Base-by-base conservation (phyloP, 2,888 invertebrate genomes). In the Napeogenes inachia region DNA sequence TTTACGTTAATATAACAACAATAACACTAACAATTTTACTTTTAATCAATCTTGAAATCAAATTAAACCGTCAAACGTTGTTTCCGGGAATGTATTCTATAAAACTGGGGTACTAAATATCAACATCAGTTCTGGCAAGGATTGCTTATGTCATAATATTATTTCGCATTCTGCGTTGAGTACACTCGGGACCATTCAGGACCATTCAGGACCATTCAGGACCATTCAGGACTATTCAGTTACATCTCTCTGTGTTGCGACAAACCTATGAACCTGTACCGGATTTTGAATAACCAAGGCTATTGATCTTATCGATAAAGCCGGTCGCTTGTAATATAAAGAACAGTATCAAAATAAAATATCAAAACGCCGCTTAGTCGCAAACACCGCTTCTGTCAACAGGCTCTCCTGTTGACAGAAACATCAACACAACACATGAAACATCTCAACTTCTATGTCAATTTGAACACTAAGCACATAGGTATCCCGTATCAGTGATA, bases 361-460 rank as follows among this genome's bases (percentile, higher is more conserved):
- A 85, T 84, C 82, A 86, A 82, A 0, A 87, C 66, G 21, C 84
- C 21, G 21, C 21, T 21, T 21, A 87, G n/a, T 87, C 87, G 62
- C 85, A 84, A 0, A 79, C 75, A 0, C 86, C 84, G 0, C 87
- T 81, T 53, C 87, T 76, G 47, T 77, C 79, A 2, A 80, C 80
- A 0, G 84, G 82, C n/a, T n/a, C n/a, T n/a, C n/a, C n/a, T n/a
- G n/a, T n/a, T n/a, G n/a, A 32, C 87, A 85, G 0, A 80, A 78
- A 0, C 87, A 86, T 0, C 86, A n/a, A n/a, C n/a, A n/a, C n/a
- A n/a, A 45, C 88, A 87, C 79, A 87, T 77, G 46, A 84, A 81
- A 63, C 86, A 85, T 62, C 83, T 85, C 38, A 87, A 71, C 42
- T 78, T 74, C 1, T 87, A 74, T 5, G 87, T 83, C 3, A 85